Evolutionary conservation across 2,797 vertebrate genomes (phyloP), one percentile per base, ranked within the genome.

Genomic region (Chelonia mydas): DNA sequence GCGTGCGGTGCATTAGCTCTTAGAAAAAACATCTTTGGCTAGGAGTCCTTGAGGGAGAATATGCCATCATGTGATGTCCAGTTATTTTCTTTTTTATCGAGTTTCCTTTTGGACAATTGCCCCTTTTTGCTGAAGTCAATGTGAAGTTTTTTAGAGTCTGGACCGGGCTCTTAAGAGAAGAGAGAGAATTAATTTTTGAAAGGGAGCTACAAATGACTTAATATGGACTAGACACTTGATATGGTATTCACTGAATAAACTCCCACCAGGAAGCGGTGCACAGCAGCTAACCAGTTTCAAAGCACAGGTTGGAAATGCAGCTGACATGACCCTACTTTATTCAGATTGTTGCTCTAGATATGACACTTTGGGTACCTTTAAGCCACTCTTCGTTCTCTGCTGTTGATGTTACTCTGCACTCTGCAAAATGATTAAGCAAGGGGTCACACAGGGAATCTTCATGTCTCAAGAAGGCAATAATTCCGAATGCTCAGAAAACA

Each of bases 391-490:
- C 33, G 27, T 80, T 54, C 3, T 3, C 27, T 87, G 33, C 76
- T 54, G 15, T 31, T 88, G 83, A 93, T 92, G 83, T 28, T 95
- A 31, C 68, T 88, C 47, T 50, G 27, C 23, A 78, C 61, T 81
- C 78, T 84, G 90, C 84, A 82, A 89, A 41, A 37, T 23, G 37
- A 25, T 74, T 23, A 21, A 91, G 95, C 61, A 68, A 68, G 33
- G 96, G 90, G 89, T 49, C 86, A 93, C 59, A 10, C 82, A 86
- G 54, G 59, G 86, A 95, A 78, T 1, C 89, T 59, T 82, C 47
- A 9, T 19, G 37, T 7, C 61, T 37, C 92, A 94, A 65, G 33
- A 81, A 84, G 88, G 74, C 74, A 90, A 84, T 27, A 80, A 59
- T 51, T 84, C 41, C 88, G 83, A 5, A 2, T 2, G 2, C 3